These are phyloP conservation scores for Halcyon malimbica DNA, from an alignment of 2,113 vertebrate species.

Conservation along the genomic window DNA sequence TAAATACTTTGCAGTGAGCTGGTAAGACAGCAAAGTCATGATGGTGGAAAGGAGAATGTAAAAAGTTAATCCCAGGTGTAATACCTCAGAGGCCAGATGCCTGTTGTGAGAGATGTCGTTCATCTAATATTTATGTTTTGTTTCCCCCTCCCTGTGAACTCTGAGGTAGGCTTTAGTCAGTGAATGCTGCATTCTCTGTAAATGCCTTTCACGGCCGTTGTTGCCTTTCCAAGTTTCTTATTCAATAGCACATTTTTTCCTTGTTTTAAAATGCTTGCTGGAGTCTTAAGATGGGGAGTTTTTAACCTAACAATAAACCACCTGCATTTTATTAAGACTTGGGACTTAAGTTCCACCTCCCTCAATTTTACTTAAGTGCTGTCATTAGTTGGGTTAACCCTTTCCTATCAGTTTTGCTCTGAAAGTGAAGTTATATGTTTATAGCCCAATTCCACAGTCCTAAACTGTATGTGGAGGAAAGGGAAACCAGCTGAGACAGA, in stretches of 20 bases:
- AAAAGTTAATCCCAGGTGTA: conserved; percentile 28
- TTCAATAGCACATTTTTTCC: conserved; percentile 46
- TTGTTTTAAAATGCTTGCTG: conserved; percentile 55
- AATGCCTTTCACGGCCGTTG: conserved; percentile 18
- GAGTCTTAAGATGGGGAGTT: not conserved
- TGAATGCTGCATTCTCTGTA: conserved; percentile 41
- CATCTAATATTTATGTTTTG: not conserved
- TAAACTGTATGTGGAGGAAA: not conserved
- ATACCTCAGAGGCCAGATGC: not conserved
- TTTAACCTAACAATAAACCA: conserved; percentile 70
- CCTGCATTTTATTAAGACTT: conserved; percentile 79
- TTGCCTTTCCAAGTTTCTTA: conserved; percentile 65
- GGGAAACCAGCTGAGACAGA: not conserved
- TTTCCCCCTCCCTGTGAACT: not conserved
- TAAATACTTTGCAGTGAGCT: not conserved
- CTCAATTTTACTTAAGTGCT: conserved; percentile 45
- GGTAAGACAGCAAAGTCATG: not conserved
- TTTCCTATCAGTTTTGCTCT: conserved; percentile 42
- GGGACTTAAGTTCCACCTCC: conserved; percentile 42
- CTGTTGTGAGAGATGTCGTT: not conserved
- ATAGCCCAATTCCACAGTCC: not conserved
- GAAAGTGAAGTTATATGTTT: not conserved
- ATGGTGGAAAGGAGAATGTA: not conserved
- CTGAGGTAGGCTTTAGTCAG: conserved; percentile 34
- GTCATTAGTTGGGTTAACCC: conserved; percentile 62